Percentiles rank a stretch among this genome's conserved stretches.
These are phyloP conservation scores for Acanthis flammea DNA, from an alignment of 2,797 vertebrate species.

Conservation along the genomic window DNA sequence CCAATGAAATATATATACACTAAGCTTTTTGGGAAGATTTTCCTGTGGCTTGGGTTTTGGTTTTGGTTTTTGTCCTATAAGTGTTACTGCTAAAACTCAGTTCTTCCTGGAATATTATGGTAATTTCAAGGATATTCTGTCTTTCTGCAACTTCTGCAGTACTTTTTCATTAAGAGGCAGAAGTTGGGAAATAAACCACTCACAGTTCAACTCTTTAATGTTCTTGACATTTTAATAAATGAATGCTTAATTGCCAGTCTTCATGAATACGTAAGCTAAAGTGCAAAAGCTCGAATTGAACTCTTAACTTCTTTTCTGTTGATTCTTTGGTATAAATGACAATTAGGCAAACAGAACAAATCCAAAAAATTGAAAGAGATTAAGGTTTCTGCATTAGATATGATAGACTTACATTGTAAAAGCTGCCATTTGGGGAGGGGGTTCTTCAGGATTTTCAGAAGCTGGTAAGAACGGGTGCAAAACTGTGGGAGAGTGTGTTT, in stretches of 20 bases:
- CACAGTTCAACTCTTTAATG: neutral
- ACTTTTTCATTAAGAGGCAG: neutral
- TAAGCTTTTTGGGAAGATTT: neutral
- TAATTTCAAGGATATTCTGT: neutral
- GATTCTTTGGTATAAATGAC: conserved; percentile 19
- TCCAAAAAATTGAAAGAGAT: neutral
- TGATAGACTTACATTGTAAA: neutral
- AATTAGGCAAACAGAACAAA: conserved; percentile 26
- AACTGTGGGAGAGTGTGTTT: neutral
- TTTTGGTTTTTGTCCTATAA: neutral
- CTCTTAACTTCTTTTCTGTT: conserved; percentile 17
- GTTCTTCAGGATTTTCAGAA: neutral
- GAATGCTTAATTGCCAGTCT: conserved; percentile 49
- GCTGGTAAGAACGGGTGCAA: neutral
- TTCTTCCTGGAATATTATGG: neutral
- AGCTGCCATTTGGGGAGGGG: neutral
- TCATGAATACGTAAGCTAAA: conserved; percentile 27
- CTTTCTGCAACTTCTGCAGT: neutral
- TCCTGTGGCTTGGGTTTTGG: neutral
- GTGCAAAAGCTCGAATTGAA: conserved; percentile 1
- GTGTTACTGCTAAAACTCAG: neutral
- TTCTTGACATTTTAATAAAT: conserved; percentile 63
- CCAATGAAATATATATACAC: neutral
- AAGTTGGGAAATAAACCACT: neutral
- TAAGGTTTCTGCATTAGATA: neutral